These are phyloP conservation scores for Myopa testacea DNA, from an alignment of 2,888 invertebrate species.

Conservation along the genomic window DNA sequence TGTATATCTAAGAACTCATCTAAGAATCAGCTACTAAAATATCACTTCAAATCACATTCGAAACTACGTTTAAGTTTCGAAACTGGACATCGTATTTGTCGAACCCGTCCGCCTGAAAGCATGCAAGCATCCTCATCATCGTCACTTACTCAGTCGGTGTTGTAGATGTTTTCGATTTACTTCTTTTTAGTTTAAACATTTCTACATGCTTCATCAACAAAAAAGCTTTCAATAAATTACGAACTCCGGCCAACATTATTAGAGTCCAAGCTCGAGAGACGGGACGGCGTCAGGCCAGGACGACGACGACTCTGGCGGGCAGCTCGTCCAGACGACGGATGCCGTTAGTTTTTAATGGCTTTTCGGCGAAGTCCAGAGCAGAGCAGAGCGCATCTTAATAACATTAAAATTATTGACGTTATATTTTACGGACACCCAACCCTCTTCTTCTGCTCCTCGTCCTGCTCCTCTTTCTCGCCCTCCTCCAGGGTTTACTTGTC, in stretches of 20 bases:
- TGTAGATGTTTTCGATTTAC: no score
- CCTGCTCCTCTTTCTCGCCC: background rate
- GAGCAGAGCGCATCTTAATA: constrained; percentile 6
- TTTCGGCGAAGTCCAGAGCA: background rate
- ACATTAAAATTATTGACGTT: constrained; percentile 22
- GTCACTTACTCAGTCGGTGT: no score
- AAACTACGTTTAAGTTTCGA: no score
- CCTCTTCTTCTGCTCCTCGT: background rate
- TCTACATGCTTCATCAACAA: no score
- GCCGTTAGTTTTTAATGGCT: constrained; percentile 27
- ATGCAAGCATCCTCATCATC: background rate
- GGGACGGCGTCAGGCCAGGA: no score
- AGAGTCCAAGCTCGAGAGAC: background rate
- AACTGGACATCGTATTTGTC: no score
- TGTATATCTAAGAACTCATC: no score
- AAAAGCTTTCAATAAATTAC: constrained; percentile 28
- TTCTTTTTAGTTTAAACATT: no score
- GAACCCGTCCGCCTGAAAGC: background rate
- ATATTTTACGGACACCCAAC: constrained; percentile 10
- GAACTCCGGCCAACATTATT: constrained; percentile 14
- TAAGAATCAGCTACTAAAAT: no score
- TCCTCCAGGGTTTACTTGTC: background rate
- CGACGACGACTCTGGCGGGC: no score
- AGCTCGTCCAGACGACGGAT: background rate
- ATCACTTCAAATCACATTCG: no score